phyloP scores from a whole-genome alignment of 2,797 vertebrate species.

The Avahi laniger region DNA sequence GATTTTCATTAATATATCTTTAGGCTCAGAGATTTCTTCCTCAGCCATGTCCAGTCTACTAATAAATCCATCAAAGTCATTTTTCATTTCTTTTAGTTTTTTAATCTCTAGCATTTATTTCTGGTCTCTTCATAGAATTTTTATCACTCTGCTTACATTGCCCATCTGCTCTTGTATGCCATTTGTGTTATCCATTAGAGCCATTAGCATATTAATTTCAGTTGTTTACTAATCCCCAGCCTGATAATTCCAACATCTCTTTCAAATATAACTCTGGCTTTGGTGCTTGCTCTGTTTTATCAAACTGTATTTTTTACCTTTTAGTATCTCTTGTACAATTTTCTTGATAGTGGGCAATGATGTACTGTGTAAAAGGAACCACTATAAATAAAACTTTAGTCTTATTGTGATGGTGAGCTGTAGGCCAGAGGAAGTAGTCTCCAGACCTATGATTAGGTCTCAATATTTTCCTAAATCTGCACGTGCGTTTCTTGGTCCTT shows the following conservation, averaged over 20 bases:
- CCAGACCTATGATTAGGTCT: neutral
- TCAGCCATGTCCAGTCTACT: neutral
- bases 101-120: neutral
- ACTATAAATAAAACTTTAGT: neutral
- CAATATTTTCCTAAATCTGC: neutral
- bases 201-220: neutral
- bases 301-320: neutral
- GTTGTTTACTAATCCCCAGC: neutral
- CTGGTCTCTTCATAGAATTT: neutral
- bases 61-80: neutral
- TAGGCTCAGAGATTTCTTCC: neutral
- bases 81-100: neutral
- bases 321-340: neutral
- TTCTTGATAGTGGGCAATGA: neutral
- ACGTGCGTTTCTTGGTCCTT: neutral
- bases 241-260: neutral
- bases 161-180: neutral
- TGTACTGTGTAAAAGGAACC: neutral
- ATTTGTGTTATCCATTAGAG: neutral
- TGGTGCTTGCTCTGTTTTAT: neutral
- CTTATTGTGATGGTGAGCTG: neutral
- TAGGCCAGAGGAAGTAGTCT: neutral
- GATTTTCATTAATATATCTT: neutral
- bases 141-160: neutral
- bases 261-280: neutral